A percentile compares a stretch with the other conserved stretches of the same genome.
Conservation (phyloP, 2,113 vertebrate genomes). For the Catagonus wagneri region DNA sequence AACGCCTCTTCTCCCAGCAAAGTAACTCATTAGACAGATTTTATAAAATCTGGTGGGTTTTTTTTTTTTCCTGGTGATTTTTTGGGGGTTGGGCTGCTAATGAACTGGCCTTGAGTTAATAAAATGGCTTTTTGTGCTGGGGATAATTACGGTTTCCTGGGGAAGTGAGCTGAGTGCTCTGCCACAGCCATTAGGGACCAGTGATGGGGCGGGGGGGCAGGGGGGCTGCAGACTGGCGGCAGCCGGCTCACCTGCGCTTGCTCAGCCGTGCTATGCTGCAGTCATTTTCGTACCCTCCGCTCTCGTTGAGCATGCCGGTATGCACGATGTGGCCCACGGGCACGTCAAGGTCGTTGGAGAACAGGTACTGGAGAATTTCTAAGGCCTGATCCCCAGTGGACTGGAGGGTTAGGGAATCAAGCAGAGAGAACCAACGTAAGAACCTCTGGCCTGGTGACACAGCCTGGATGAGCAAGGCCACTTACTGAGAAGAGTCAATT, state of each 20-base stretch:
- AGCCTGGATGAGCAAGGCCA: neutral
- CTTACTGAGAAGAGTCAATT: neutral
- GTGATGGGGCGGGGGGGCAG: too few relatives aligned
- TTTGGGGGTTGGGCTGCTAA: neutral
- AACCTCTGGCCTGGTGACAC: neutral
- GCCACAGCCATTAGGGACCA: neutral
- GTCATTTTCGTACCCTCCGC: conserved; percentile 97
- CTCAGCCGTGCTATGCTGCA: conserved; percentile 96
- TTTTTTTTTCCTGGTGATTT: neutral
- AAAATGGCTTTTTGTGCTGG: neutral
- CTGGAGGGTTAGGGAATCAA: conserved; percentile 78
- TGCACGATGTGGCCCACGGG: conserved; percentile 98
- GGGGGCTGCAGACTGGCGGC: rapidly evolving
- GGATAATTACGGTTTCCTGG: neutral
- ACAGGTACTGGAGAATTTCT: conserved; percentile 94
- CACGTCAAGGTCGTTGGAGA: conserved; percentile 97
- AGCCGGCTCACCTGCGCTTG: conserved; percentile 93
- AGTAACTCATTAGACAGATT: neutral
- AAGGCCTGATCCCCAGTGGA: conserved; percentile 94
- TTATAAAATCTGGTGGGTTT: neutral
- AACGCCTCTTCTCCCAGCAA: neutral
- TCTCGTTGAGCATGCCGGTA: conserved; percentile 97
- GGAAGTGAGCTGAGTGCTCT: neutral
- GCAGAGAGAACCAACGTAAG: neutral
- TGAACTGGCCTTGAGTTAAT: neutral